Base-by-base conservation (phyloP, 2,888 invertebrate genomes). In the Drosophila falleni region DNA sequence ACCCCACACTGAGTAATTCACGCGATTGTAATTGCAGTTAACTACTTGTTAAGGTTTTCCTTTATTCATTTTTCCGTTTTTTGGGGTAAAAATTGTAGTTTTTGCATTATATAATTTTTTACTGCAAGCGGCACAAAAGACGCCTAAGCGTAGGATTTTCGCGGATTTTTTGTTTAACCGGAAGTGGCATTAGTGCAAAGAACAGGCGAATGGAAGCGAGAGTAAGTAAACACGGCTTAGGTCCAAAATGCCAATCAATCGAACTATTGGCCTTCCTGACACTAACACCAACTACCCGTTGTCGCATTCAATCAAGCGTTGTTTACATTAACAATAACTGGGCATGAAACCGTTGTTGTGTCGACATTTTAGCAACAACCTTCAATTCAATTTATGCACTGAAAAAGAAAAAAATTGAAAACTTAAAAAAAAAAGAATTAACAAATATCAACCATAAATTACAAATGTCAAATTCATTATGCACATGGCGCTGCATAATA, bases 301-400 rank as follows among this genome's bases (percentile, higher is more conserved):
- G 16, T 11, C 16, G 55, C 55, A 54, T 59, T 64, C 68, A 77
- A 68, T 77, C 59, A 56, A 39, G 26, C 62, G 54, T 77, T 91
- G 87, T 91, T 91, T 91, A 91, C 73, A 78, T 80, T 78, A 60
- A 76, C 83, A 78, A 77, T 89, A 91, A 92, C 90, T 79, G 79
- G 89, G 91, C 91, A 90, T 92, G 87, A 91, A 92, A 92, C 91
- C 92, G 80, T 89, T 91, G 91, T 91, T 81, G 61, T 83, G 86
- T 47, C 78, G 74, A 85, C 78, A 85, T 81, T 85, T 74, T 65
- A 78, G 68, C 67, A 71, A 60, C 71, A 72, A 65, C 71, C 75
- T 76, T 60, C 47, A 60, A 71, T 74, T 73, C 70, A 71, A 75
- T 80, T 75, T 79, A 81, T 74, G 63, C 73, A 64, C 58, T 64